Evolutionary conservation across 1,140 invertebrate species (phyloP).

Genomic region (Tigriopus japonicus): DNA sequence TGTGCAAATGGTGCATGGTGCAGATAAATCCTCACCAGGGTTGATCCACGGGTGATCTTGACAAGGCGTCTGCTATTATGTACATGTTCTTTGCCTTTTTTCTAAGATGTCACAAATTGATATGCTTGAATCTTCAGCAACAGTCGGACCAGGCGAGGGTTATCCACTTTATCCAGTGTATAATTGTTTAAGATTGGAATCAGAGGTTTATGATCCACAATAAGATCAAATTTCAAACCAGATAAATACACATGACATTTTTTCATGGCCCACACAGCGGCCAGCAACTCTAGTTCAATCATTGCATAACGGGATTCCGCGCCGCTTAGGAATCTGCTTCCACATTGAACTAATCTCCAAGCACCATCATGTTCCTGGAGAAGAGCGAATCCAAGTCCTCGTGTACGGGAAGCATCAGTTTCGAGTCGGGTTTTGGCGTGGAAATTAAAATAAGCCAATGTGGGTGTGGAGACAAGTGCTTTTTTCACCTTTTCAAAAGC

Average conservation of each 20-base stretch:
- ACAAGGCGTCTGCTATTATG: neutral
- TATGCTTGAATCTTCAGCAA: neutral
- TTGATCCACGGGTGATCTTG: neutral
- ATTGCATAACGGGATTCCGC: slow-evolving; percentile 15
- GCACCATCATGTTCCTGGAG: slow-evolving; percentile 15
- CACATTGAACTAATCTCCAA: slow-evolving; percentile 16
- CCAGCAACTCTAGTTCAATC: slow-evolving; percentile 17
- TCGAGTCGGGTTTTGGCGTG: slow-evolving; percentile 9
- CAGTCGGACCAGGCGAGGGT: slow-evolving; percentile 14
- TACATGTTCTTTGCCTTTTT: neutral
- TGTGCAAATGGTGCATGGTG: too few relatives aligned
- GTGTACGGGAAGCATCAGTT: slow-evolving; percentile 15
- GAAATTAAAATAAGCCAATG: slow-evolving; percentile 11
- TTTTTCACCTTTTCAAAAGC: slow-evolving; percentile 16
- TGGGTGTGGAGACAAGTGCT: neutral
- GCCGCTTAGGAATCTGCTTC: slow-evolving; percentile 16
- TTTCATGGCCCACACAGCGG: slow-evolving; percentile 16
- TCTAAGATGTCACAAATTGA: neutral
- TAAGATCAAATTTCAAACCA: slow-evolving; percentile 17
- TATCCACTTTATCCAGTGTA: slow-evolving; percentile 15
- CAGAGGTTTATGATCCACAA: slow-evolving; percentile 17
- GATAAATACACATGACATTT: slow-evolving; percentile 18
- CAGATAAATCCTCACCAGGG: too few relatives aligned
- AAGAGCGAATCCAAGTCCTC: slow-evolving; percentile 16
- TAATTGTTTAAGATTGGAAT: slow-evolving; percentile 17